Evolutionary conservation across 2,888 invertebrate genomes (phyloP).

Genomic region (Archaeoteleia sp.): DNA sequence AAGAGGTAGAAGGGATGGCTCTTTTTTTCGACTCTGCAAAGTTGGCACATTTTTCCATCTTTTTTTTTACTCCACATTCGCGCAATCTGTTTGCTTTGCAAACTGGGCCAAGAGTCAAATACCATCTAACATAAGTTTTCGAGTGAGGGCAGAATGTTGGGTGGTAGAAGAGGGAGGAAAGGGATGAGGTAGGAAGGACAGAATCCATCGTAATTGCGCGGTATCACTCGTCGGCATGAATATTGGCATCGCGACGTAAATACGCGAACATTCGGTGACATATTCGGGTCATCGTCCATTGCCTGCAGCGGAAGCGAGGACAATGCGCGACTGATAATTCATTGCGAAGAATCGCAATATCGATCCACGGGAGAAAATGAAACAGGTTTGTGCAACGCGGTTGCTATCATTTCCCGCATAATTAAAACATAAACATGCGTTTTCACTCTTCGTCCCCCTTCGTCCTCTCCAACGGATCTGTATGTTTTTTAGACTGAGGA

Average conservation of each 20-base stretch:
- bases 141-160: constrained; percentile 7
- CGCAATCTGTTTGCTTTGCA: constrained; percentile 20
- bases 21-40: constrained; percentile 5
- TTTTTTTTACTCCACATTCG: too few relatives aligned
- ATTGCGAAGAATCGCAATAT: constrained; percentile 39
- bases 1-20: constrained; percentile 12
- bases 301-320: constrained; percentile 21
- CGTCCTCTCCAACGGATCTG: too few relatives aligned
- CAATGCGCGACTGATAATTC: constrained; percentile 41
- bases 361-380: constrained; percentile 12
- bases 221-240: background rate
- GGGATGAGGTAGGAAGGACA: too few relatives aligned
- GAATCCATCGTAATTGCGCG: constrained; percentile 44
- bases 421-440: constrained; percentile 17
- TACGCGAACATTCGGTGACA: constrained; percentile 29
- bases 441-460: too few relatives aligned
- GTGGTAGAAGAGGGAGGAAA: background rate
- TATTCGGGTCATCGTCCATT: constrained; percentile 39
- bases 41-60: constrained; percentile 22
- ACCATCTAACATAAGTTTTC: constrained; percentile 21
- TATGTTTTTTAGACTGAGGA: too few relatives aligned
- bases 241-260: constrained; percentile 35
- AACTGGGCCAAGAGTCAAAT: constrained; percentile 42
- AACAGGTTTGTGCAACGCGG: constrained; percentile 12
- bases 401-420: constrained; percentile 19